phyloP scores from a whole-genome alignment of 2,797 vertebrate species.

The Mormyrus hasselquistii region DNA sequence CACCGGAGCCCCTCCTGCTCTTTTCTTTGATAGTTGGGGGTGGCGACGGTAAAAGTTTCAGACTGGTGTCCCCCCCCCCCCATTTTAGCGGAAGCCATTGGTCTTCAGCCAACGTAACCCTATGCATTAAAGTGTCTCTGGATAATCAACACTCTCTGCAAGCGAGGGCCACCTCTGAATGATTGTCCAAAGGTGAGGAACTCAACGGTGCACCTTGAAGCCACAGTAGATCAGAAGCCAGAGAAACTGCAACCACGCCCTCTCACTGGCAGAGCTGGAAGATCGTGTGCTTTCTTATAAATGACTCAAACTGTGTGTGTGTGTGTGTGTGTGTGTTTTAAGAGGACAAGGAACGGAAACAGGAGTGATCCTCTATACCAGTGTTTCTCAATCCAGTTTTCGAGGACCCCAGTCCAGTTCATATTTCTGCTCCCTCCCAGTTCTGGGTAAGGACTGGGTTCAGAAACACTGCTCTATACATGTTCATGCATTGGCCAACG shows the following conservation, averaged over 20 bases:
- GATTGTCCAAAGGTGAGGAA: not conserved
- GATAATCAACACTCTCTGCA: not conserved
- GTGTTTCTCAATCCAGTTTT: not conserved
- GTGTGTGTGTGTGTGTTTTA: not conserved
- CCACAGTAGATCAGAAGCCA: not conserved
- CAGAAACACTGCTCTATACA: not conserved
- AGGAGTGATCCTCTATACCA: not conserved
- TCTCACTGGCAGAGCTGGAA: not conserved
- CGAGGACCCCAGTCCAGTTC: not conserved
- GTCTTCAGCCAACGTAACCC: not conserved
- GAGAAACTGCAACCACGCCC: not conserved
- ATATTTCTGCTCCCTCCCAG: not conserved
- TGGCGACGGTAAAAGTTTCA: not conserved
- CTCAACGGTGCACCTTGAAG: not conserved
- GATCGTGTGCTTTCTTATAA: not conserved
- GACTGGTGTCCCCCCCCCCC: not conserved
- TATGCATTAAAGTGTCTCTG: not conserved
- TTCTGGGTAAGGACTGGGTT: not conserved
- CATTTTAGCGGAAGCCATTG: not conserved
- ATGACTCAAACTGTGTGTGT: not conserved
- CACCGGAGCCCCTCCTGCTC: not conserved
- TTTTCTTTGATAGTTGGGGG: not conserved
- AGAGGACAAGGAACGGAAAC: not conserved
- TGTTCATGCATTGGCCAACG: not conserved
- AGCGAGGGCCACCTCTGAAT: not conserved